Evolutionary conservation across 2,888 invertebrate genomes (phyloP).

Genomic region (Diadegma fenestrale): DNA sequence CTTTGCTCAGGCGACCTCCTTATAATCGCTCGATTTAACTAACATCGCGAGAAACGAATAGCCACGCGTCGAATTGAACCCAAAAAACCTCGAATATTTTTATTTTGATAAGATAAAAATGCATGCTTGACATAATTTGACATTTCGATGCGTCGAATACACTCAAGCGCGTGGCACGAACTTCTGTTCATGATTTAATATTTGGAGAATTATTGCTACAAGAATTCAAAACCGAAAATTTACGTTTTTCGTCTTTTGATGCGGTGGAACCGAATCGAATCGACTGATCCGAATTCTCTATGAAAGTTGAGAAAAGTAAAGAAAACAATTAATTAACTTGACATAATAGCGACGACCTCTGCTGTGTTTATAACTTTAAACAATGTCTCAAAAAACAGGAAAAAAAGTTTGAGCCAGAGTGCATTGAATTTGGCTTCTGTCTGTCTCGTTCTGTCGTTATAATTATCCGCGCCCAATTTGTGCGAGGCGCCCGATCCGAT

Average conservation of each 20-base stretch:
- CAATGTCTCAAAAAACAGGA: background rate
- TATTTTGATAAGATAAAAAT: background rate
- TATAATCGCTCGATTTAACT: constrained; percentile 75
- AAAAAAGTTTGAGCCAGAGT: constrained; percentile 17
- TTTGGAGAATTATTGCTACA: too few relatives aligned
- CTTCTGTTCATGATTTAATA: background rate
- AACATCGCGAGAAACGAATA: constrained; percentile 72
- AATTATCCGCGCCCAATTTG: constrained; percentile 73
- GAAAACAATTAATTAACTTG: too few relatives aligned
- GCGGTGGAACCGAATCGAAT: too few relatives aligned
- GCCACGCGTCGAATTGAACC: constrained; percentile 71
- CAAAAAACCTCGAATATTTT: background rate
- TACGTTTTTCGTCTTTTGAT: too few relatives aligned
- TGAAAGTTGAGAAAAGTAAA: too few relatives aligned
- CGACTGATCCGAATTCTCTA: too few relatives aligned
- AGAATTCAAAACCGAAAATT: too few relatives aligned
- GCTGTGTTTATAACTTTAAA: background rate
- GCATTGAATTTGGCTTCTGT: constrained; percentile 48
- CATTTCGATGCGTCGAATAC: background rate
- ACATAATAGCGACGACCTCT: too few relatives aligned
- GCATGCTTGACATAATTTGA: background rate
- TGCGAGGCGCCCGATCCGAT: constrained; percentile 61
- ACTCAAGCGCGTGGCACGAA: too few relatives aligned
- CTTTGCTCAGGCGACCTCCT: constrained; percentile 41
- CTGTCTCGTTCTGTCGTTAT: constrained; percentile 62